A percentile compares a stretch with the other conserved stretches of the same genome.
Conservation (phyloP, 2,113 vertebrate genomes). For the Bombycilla garrulus region DNA sequence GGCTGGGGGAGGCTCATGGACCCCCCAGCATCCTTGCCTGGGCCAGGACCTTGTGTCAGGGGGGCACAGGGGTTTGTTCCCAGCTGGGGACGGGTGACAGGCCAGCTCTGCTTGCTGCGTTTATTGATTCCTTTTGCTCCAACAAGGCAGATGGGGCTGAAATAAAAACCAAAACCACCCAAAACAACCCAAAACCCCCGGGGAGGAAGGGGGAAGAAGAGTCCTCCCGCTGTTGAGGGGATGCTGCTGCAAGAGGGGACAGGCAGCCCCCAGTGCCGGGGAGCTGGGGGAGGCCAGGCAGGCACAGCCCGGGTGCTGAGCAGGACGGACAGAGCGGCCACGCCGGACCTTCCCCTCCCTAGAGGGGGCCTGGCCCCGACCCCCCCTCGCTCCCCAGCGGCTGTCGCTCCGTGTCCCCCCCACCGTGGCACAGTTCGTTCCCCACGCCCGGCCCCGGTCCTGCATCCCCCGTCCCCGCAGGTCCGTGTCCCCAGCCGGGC, state of each 20-base stretch:
- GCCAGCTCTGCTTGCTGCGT: neutral
- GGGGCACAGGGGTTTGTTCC: neutral
- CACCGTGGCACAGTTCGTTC: neutral
- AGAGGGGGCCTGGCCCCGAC: neutral
- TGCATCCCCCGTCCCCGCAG: neutral
- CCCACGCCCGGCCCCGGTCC: slow-evolving; percentile 41
- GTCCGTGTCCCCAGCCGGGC: neutral
- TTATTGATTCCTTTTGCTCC: slow-evolving; percentile 58
- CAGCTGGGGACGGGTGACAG: neutral
- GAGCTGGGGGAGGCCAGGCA: neutral
- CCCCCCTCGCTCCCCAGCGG: neutral
- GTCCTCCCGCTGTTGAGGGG: neutral
- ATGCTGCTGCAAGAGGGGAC: neutral
- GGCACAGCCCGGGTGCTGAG: neutral
- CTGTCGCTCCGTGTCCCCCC: neutral
- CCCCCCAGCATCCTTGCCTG: neutral
- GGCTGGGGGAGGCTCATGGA: neutral
- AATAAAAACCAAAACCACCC: slow-evolving; percentile 37
- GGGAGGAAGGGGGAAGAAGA: neutral
- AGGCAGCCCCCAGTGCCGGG: neutral
- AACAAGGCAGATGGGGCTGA: slow-evolving; percentile 25
- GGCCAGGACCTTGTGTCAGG: rapidly evolving
- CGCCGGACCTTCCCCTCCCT: rapidly evolving
- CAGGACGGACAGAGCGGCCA: rapidly evolving
- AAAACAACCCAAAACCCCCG: neutral